Conservation (phyloP, 2,888 invertebrate species). For the Palloptera scutellata region DNA sequence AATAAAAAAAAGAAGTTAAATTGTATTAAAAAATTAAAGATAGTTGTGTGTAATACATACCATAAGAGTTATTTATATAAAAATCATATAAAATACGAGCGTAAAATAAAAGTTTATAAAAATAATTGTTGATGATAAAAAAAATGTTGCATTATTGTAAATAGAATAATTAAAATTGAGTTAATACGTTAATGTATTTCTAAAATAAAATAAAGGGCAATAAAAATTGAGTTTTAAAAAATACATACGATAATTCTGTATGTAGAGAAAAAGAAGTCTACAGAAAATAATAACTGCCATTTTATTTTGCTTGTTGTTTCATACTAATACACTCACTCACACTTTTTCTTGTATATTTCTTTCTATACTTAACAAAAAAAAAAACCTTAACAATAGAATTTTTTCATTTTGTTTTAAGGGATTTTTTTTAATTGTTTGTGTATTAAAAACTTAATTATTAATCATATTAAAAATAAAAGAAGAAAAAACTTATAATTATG, state of each 20-base stretch:
- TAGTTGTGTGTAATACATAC: too few species aligned
- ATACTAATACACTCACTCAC: too few species aligned
- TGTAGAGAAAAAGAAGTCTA: too few species aligned
- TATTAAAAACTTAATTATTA: not conserved
- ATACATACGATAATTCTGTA: not conserved
- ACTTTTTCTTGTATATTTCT: too few species aligned
- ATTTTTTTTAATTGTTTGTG: conserved; percentile 12
- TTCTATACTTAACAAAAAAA: not conserved
- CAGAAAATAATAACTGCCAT: too few species aligned
- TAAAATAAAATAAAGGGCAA: not conserved
- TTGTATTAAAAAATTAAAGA: not conserved
- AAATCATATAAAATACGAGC: too few species aligned
- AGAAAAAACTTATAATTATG: not conserved
- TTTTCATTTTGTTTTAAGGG: conserved; percentile 17
- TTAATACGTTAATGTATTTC: too few species aligned
- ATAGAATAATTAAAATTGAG: too few species aligned
- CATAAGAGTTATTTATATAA: too few species aligned
- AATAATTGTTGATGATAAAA: not conserved
- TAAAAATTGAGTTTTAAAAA: not conserved
- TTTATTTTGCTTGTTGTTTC: too few species aligned
- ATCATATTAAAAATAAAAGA: conserved; percentile 33
- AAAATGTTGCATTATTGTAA: not conserved
- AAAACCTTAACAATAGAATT: not conserved
- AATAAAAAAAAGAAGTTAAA: not conserved
- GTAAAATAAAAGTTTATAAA: not conserved